Conservation (phyloP, 2,888 invertebrate species). For the Dynastes maya region DNA sequence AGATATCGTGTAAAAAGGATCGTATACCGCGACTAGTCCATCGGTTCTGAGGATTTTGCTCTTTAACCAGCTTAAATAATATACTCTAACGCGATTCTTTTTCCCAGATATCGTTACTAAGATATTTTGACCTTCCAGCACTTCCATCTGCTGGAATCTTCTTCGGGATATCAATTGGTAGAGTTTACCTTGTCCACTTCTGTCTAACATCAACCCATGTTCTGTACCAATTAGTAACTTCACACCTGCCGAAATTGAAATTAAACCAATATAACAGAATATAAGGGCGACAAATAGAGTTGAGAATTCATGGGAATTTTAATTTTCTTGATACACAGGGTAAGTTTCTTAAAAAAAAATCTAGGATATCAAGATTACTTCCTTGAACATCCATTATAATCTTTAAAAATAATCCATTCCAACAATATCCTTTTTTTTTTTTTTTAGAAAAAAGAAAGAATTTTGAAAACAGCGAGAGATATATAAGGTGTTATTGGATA, state of each 20-base stretch:
- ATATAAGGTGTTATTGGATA: too few species aligned
- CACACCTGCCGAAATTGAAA: constrained; percentile 78
- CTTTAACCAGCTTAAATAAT: constrained; percentile 99
- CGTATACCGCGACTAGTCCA: constrained; percentile 87
- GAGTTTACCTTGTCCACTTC: constrained; percentile 99
- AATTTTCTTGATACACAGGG: too few species aligned
- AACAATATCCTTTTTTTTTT: too few species aligned
- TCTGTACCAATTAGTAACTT: constrained; percentile 99
- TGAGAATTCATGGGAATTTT: too few species aligned
- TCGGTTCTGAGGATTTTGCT: constrained; percentile 98
- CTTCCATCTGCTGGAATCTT: constrained; percentile 99
- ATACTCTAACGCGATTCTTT: constrained; percentile 98
- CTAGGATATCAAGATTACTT: too few species aligned
- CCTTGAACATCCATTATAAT: too few species aligned
- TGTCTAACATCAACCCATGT: constrained; percentile 98
- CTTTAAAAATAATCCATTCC: too few species aligned
- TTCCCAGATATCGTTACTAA: constrained; percentile 99
- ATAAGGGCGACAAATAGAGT: too few species aligned
- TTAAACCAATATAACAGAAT: too few species aligned
- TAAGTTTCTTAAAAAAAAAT: too few species aligned
- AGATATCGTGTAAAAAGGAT: neutral
- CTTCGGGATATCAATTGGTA: constrained; percentile 98
- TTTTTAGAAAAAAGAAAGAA: too few species aligned
- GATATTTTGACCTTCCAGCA: constrained; percentile 99
- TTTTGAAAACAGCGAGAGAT: too few species aligned